These are phyloP conservation scores for Achatina immaculata DNA, from an alignment of 1,140 invertebrate species.

Conservation along the genomic window DNA sequence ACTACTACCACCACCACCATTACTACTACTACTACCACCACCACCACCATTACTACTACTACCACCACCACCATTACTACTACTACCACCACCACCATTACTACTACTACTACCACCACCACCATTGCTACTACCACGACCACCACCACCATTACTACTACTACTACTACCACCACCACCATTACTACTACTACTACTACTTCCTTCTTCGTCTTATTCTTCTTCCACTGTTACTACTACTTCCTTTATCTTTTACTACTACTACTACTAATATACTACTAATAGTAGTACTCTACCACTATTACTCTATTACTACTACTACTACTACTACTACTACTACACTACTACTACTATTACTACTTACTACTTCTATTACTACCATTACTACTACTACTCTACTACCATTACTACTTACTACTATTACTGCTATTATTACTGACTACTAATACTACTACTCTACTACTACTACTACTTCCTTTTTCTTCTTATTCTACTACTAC, in stretches of 20 bases:
- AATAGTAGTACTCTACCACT: no score
- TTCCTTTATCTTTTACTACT: neutral
- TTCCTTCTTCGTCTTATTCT: neutral
- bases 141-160: neutral
- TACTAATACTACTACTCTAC: no score
- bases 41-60: neutral
- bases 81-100: neutral
- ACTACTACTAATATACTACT: neutral
- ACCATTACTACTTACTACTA: no score
- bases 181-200: conserved; percentile 1
- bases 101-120: neutral
- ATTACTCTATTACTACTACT: no score
- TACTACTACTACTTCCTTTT: no score
- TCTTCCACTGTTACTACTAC: neutral
- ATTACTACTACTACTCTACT: no score
- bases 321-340: no score
- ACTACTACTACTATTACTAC: no score
- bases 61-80: neutral
- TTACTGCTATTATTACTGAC: no score
- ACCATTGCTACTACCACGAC: neutral
- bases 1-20: neutral
- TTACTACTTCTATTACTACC: no score
- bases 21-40: neutral
- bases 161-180: neutral
- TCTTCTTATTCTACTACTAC: no score